Evolutionary conservation across 2,113 vertebrate genomes (phyloP).

Genomic region (Heterochromis multidens): DNA sequence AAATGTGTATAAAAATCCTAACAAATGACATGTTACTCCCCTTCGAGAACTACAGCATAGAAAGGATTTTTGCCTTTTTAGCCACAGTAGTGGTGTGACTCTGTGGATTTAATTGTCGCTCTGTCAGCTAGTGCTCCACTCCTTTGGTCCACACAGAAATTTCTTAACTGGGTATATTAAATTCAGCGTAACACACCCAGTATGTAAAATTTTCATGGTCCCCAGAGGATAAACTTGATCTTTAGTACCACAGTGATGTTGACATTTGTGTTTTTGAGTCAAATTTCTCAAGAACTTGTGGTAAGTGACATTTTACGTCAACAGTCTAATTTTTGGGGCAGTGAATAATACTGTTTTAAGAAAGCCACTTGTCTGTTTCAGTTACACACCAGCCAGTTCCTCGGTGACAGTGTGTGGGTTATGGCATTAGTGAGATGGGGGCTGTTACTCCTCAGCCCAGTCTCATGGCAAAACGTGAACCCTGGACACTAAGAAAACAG

Average conservation of each 20-base stretch:
- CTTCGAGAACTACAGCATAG: neutral
- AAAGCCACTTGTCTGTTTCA: no score
- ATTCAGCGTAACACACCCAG: neutral
- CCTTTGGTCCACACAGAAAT: neutral
- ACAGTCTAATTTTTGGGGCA: no score
- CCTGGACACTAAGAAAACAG: neutral
- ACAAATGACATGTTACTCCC: neutral
- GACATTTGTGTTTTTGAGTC: neutral
- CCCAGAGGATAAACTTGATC: rapidly evolving
- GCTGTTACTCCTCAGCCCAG: rapidly evolving
- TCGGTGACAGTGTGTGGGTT: no score
- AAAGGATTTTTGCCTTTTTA: neutral
- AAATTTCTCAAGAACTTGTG: no score
- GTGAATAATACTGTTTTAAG: no score
- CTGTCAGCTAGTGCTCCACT: neutral
- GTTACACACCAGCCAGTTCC: no score
- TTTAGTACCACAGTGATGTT: no score
- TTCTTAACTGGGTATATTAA: neutral
- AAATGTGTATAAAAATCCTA: neutral
- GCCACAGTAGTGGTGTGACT: neutral
- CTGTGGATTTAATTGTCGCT: neutral
- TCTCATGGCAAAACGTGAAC: neutral
- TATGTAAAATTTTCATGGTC: neutral
- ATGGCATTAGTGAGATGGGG: neutral
- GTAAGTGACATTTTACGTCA: no score